A percentile compares a stretch with the other conserved stretches of the same genome.
Evolutionary conservation across 1,140 invertebrate species (phyloP).

Genomic region (Drosophila littoralis): DNA sequence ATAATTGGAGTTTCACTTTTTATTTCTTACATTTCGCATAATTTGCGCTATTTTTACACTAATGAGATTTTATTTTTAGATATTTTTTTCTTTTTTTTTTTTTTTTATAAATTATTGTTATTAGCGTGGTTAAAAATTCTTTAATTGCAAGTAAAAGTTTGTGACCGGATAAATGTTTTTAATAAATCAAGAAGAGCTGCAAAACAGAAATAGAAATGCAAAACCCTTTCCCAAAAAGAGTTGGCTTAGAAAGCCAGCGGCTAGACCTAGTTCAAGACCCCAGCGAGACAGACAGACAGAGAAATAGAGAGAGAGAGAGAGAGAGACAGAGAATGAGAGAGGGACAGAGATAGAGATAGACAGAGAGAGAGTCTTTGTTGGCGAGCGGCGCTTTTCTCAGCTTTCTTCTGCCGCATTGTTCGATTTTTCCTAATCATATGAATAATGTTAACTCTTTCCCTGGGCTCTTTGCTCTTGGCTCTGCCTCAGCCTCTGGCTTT

Average conservation of each 20-base stretch:
- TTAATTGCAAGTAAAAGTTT: constrained; percentile 75
- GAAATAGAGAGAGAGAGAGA: constrained; percentile 6
- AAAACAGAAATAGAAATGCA: constrained; percentile 42
- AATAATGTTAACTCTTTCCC: constrained; percentile 47
- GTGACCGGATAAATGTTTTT: constrained; percentile 21
- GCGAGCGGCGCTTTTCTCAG: constrained; percentile 39
- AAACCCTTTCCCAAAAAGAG: constrained; percentile 69
- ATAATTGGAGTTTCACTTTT: constrained; percentile 21
- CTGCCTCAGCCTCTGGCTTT: constrained; percentile 45
- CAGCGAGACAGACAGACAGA: constrained; percentile 3
- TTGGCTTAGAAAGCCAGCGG: constrained; percentile 61
- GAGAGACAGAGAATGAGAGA: constrained; percentile 15
- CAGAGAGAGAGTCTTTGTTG: background rate
- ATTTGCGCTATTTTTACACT: constrained; percentile 16
- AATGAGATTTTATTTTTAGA: constrained; percentile 20
- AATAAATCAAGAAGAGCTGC: constrained; percentile 64
- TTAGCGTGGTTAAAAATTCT: constrained; percentile 49
- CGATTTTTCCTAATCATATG: constrained; percentile 82
- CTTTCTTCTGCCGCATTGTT: constrained; percentile 63
- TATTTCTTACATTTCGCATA: constrained; percentile 18
- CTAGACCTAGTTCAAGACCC: constrained; percentile 17
- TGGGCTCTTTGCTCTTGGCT: constrained; percentile 21
- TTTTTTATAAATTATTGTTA: constrained; percentile 68
- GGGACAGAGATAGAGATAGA: background rate
- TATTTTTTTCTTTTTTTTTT: background rate